These are phyloP conservation scores for Neuroterus valhalla DNA, from an alignment of 1,140 invertebrate species.

Conservation along the genomic window DNA sequence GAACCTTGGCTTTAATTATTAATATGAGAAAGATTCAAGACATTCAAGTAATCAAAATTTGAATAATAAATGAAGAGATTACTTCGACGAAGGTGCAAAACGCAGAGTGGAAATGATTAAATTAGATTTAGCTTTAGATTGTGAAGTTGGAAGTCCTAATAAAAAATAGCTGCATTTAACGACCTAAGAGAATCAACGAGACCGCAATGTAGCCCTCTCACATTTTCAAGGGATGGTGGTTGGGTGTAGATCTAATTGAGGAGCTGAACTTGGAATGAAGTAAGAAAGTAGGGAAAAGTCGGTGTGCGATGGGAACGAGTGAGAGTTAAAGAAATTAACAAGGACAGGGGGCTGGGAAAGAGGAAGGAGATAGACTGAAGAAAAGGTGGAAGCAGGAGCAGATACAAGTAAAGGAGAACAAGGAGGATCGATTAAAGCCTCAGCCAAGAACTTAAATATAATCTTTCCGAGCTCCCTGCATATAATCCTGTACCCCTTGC, in stretches of 20 bases:
- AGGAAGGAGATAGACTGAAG: neutral
- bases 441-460: constrained; percentile 57
- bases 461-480: constrained; percentile 46
- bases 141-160: neutral
- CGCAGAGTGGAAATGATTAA: too few species aligned
- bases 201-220: neutral
- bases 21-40: too few species aligned
- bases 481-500: constrained; percentile 46
- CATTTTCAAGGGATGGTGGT: neutral
- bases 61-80: too few species aligned
- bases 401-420: constrained; percentile 29
- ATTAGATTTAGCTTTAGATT: neutral
- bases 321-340: constrained; percentile 31
- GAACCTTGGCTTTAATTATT: too few species aligned
- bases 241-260: constrained; percentile 5
- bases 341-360: constrained; percentile 31
- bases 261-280: constrained; percentile 22
- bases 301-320: neutral
- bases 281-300: constrained; percentile 21
- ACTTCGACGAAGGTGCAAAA: too few species aligned
- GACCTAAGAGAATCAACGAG: neutral
- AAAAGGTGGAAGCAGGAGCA: constrained; percentile 4
- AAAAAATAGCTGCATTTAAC: neutral
- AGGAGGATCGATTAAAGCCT: constrained; percentile 51
- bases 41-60: too few species aligned